These are phyloP conservation scores for Brachionus calyciflorus DNA, from an alignment of 1,140 invertebrate genomes.

Conservation along the genomic window DNA sequence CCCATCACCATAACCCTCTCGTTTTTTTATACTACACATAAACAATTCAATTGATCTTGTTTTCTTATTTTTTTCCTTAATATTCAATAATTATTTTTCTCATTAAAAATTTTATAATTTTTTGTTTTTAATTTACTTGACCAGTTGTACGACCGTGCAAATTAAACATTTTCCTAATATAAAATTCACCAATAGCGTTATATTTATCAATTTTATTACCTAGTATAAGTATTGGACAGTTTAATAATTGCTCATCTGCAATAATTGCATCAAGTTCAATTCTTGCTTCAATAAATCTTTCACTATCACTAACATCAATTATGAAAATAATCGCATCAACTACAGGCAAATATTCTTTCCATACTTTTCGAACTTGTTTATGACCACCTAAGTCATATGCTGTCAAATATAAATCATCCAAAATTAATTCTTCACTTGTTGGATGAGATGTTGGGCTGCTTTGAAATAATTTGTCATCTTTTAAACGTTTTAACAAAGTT, in stretches of 20 bases:
- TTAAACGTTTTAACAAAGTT: constrained; percentile 96
- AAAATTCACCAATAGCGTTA: constrained; percentile 92
- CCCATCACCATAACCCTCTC: constrained; percentile 98
- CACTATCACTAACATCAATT: constrained; percentile 86
- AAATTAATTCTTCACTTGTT: constrained; percentile 96
- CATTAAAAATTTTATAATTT: not conserved
- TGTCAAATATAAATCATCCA: constrained; percentile 98
- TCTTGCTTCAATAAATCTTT: constrained; percentile 85
- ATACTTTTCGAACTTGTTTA: constrained; percentile 93
- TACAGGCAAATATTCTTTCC: constrained; percentile 99
- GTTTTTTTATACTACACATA: constrained; percentile 98
- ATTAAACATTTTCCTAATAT: constrained; percentile 84
- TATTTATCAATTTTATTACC: constrained; percentile 99
- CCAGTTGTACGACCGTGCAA: constrained; percentile 88
- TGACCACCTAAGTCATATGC: constrained; percentile 99
- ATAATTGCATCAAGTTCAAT: constrained; percentile 70
- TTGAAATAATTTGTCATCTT: constrained; percentile 97
- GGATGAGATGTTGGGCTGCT: constrained; percentile 98
- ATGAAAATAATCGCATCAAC: constrained; percentile 99
- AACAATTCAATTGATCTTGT: constrained; percentile 95
- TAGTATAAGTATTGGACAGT: constrained; percentile 91
- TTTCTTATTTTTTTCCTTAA: constrained; percentile 78
- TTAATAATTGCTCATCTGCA: constrained; percentile 89
- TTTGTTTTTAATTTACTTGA: constrained; percentile 57
- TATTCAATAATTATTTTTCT: constrained; percentile 84